Evolutionary conservation across 2,113 vertebrate species (phyloP), one percentile per base, ranked within the genome.

Genomic region (Pachypanchax playfairii): DNA sequence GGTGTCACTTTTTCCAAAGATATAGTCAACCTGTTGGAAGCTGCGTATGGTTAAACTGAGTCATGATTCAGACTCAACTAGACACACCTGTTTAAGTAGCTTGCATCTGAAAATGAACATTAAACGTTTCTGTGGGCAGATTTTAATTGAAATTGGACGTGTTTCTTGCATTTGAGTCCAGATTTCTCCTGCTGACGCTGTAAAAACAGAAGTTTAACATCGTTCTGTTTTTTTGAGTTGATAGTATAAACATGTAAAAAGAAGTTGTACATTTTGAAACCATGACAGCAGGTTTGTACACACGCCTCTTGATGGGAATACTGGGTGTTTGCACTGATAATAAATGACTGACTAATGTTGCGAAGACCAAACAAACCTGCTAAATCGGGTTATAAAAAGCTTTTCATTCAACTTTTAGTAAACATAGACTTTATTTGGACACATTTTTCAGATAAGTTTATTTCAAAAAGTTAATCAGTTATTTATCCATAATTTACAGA

Each of bases 51-150:
- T 20, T 44, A 3, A 22, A 28, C 43, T 7, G 26, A 22, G 43
- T 66, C 20, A 9, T 59, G 51, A 42, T 70, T 58, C 33, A 57
- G n/a, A 24, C 35, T 60, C 11, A 35, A 14, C 36, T 21, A 29
- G 49, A 64, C 56, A 47, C 25, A 3, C 60, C 46, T 57, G 44
- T 43, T 51, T n/a, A 31, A 44, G 4, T 20, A 8, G 5, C 46
- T 46, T 36, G 26, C 26, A 49, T 49, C 26, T 29, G 46, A 21
- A 51, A 28, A 35, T 62, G 26, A 28, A n/a, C n/a, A 36, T 14
- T 36, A 14, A 36, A 36, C 2, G 14, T 14, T 36, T 11, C 35
- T 4, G 11, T 36, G 13, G 13, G 12, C 3, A 14, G 12, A 29
- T 7, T 29, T 46, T 48, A 17, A 48, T 24, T 11, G 39, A 50